Conservation (phyloP, 2,797 vertebrate species). For the Harpagifer antarcticus region DNA sequence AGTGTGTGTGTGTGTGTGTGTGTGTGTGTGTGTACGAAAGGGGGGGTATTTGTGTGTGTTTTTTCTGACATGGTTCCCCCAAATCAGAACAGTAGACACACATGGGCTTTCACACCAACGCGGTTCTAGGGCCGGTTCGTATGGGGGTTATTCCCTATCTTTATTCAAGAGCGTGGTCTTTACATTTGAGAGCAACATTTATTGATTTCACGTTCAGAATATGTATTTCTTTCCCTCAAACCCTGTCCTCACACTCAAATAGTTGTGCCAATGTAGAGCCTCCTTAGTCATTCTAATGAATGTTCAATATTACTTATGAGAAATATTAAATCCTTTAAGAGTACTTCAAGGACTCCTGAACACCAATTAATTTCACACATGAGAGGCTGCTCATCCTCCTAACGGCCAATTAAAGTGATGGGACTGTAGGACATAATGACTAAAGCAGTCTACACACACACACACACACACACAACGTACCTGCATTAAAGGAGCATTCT, state of each 20-base stretch:
- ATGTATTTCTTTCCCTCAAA: too few relatives aligned
- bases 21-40: too few relatives aligned
- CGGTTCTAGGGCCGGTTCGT: too few relatives aligned
- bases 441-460: too few relatives aligned
- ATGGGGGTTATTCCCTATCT: too few relatives aligned
- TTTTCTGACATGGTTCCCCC: neutral
- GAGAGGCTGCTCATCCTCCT: slow-evolving; percentile 21
- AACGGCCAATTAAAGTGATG: slow-evolving; percentile 13
- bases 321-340: slow-evolving; percentile 5
- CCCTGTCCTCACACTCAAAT: too few relatives aligned
- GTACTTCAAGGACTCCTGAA: slow-evolving; percentile 1
- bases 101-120: too few relatives aligned
- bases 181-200: too few relatives aligned
- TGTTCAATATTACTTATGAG: slow-evolving; percentile 3
- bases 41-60: too few relatives aligned
- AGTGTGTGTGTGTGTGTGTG: too few relatives aligned
- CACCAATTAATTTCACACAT: slow-evolving; percentile 30
- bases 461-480: slow-evolving; percentile 71
- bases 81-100: neutral
- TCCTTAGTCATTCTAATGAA: neutral
- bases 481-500: slow-evolving; percentile 90
- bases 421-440: neutral
- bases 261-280: neutral
- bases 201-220: too few relatives aligned
- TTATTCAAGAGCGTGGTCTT: too few relatives aligned